Percentiles rank a stretch among this genome's conserved stretches.
Conservation (phyloP, 1,140 invertebrate genomes). For the Drosophila murphyi region DNA sequence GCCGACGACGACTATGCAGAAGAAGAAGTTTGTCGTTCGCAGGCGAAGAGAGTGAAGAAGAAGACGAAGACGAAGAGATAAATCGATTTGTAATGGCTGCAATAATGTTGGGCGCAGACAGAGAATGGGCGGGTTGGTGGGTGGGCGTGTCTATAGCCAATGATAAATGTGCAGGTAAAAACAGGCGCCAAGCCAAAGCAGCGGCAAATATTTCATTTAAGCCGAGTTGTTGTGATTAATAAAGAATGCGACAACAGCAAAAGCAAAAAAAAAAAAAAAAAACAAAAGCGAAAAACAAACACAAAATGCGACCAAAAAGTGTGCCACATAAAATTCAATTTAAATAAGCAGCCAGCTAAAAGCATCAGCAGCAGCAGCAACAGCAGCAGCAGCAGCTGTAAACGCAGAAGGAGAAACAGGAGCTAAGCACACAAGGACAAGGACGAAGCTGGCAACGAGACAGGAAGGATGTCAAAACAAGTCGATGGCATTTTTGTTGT, state of each 20-base stretch:
- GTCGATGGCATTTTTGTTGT: constrained; percentile 20
- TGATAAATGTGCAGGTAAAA: constrained; percentile 55
- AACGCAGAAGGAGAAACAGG: background rate
- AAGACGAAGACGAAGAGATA: constrained; percentile 49
- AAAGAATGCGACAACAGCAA: constrained; percentile 46
- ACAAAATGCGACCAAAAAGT: constrained; percentile 27
- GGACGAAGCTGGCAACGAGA: background rate
- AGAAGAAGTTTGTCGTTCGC: background rate
- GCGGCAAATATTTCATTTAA: constrained; percentile 19
- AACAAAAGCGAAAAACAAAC: constrained; percentile 2
- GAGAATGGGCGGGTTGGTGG: too few relatives aligned
- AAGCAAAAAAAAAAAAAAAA: background rate
- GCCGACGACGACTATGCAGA: background rate
- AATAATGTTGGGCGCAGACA: constrained; percentile 15
- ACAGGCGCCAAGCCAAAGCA: constrained; percentile 27
- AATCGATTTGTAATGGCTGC: constrained; percentile 82
- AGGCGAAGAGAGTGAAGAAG: background rate
- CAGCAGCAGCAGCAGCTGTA: too few relatives aligned
- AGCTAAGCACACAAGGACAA: constrained; percentile 13
- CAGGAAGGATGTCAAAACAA: constrained; percentile 30
- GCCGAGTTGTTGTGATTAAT: constrained; percentile 52
- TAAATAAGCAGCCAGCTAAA: constrained; percentile 68
- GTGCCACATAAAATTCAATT: constrained; percentile 72
- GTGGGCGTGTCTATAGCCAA: constrained; percentile 39
- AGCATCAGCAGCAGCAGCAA: too few relatives aligned